Conservation (phyloP, 2,888 invertebrate species). For the Parnassius apollo region DNA sequence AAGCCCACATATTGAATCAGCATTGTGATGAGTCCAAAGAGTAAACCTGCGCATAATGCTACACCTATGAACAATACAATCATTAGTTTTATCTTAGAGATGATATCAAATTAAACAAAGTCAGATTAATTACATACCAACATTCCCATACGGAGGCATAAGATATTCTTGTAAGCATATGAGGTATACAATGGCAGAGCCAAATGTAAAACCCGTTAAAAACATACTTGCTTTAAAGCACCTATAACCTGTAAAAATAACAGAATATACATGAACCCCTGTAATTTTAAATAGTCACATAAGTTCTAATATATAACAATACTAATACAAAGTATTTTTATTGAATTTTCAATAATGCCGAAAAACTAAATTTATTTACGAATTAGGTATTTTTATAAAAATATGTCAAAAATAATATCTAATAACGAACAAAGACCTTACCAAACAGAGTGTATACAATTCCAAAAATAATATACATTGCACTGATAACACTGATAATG, state of each 20-base stretch:
- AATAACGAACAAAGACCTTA: conserved; percentile 59
- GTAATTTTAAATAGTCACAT: neutral
- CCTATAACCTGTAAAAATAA: conserved; percentile 85
- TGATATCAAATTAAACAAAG: neutral
- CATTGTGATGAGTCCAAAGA: conserved; percentile 90
- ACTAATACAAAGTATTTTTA: neutral
- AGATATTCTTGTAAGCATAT: conserved; percentile 91
- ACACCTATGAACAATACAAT: conserved; percentile 71
- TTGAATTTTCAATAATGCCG: neutral
- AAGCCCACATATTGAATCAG: conserved; percentile 90
- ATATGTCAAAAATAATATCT: no score
- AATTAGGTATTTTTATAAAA: no score
- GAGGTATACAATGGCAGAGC: conserved; percentile 89
- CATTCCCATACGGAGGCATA: conserved; percentile 88
- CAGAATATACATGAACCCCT: neutral
- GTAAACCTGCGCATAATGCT: conserved; percentile 86
- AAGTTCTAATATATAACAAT: neutral
- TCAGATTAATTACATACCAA: conserved; percentile 70
- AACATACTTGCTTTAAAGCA: conserved; percentile 95
- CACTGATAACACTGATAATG: conserved; percentile 83
- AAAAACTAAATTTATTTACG: neutral
- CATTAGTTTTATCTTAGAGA: neutral
- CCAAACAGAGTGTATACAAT: conserved; percentile 92
- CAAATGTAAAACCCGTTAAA: conserved; percentile 92
- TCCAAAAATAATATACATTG: conserved; percentile 89